Percentiles rank a stretch among this genome's conserved stretches.
Conservation (phyloP, 2,888 invertebrate genomes). For the Acanthosoma haemorrhoidale region DNA sequence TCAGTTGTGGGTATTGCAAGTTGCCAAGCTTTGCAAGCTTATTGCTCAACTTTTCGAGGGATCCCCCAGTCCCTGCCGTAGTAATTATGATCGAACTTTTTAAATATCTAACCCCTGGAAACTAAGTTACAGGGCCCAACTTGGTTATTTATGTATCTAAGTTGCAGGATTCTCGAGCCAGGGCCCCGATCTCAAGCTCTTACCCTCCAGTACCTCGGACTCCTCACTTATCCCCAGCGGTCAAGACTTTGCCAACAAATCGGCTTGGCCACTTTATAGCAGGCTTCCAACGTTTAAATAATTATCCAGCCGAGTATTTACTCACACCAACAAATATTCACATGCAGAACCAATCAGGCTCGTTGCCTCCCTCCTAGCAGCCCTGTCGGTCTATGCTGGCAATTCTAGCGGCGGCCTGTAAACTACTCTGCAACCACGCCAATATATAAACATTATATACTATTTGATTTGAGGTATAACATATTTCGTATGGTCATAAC, state of each 20-base stretch:
- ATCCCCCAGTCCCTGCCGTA: conserved; percentile 15
- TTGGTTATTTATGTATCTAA: conserved; percentile 37
- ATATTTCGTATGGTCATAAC: too few relatives aligned
- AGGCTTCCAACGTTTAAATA: too few relatives aligned
- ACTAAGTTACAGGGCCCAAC: conserved; percentile 36
- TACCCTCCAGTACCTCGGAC: background rate
- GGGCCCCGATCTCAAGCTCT: background rate
- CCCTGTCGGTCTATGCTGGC: too few relatives aligned
- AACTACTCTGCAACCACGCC: too few relatives aligned
- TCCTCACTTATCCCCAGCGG: conserved; percentile 13
- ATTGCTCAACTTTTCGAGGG: conserved; percentile 38
- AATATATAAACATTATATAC: too few relatives aligned
- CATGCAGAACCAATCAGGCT: too few relatives aligned
- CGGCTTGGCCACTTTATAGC: background rate
- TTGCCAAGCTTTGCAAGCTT: conserved; percentile 36
- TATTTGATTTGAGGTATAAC: too few relatives aligned
- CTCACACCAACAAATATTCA: too few relatives aligned
- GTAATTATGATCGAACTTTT: conserved; percentile 39
- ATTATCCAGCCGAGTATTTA: too few relatives aligned
- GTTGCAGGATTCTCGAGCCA: conserved; percentile 22
- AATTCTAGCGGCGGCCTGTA: too few relatives aligned
- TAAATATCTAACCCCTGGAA: conserved; percentile 34
- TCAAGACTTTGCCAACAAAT: background rate
- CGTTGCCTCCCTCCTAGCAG: too few relatives aligned
- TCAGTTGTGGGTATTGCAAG: conserved; percentile 35